Percentiles rank a stretch among this genome's conserved stretches.
These are phyloP conservation scores for Pachyrhynchus sulphureomaculatus DNA, from an alignment of 1,140 invertebrate species.

Conservation along the genomic window DNA sequence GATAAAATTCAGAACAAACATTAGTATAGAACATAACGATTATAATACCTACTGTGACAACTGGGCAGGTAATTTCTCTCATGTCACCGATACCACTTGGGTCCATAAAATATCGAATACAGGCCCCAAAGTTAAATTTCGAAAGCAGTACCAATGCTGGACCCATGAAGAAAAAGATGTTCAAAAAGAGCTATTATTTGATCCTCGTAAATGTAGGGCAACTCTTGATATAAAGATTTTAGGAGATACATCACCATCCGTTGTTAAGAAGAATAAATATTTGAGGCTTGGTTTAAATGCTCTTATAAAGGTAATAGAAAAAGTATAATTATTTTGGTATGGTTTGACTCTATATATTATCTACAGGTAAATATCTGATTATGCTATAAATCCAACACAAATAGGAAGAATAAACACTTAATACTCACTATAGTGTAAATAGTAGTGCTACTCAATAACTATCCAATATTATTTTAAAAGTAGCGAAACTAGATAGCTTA, in stretches of 20 bases:
- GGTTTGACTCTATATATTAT: too few species aligned
- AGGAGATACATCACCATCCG: slow-evolving; percentile 42
- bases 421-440: too few species aligned
- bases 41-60: slow-evolving; percentile 48
- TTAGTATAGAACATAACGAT: slow-evolving; percentile 44
- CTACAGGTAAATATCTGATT: too few species aligned
- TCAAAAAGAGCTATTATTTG: slow-evolving; percentile 48
- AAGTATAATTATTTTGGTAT: not conserved
- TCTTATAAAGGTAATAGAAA: slow-evolving; percentile 44
- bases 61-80: slow-evolving; percentile 50
- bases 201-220: slow-evolving; percentile 45
- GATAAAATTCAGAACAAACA: slow-evolving; percentile 48
- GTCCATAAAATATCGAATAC: slow-evolving; percentile 51
- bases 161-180: slow-evolving; percentile 41
- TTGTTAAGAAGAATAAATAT: slow-evolving; percentile 44
- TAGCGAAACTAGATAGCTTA: too few species aligned
- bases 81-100: slow-evolving; percentile 48
- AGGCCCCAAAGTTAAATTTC: slow-evolving; percentile 49
- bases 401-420: too few species aligned
- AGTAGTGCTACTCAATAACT: too few species aligned
- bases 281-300: slow-evolving; percentile 46
- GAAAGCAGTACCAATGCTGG: slow-evolving; percentile 52
- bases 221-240: slow-evolving; percentile 50
- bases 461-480: too few species aligned
- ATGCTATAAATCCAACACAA: too few species aligned